phyloP scores from a whole-genome alignment of 2,113 vertebrate species.

The Xiphias gladius region DNA sequence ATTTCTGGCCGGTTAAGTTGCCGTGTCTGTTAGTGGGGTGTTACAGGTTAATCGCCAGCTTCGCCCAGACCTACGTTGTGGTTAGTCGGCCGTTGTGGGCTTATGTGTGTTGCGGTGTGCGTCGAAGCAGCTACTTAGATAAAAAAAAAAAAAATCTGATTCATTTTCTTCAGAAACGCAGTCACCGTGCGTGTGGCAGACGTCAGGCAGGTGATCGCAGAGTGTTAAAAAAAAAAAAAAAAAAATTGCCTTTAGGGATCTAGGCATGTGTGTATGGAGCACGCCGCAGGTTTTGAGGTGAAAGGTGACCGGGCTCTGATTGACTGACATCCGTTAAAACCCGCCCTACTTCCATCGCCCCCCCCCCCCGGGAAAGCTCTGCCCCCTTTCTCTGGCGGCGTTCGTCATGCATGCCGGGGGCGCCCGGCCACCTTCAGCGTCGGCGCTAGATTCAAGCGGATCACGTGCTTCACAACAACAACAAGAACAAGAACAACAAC shows the following conservation, averaged over 20 bases:
- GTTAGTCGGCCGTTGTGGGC: too few relatives aligned
- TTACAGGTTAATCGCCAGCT: neutral
- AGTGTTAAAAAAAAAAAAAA: too few relatives aligned
- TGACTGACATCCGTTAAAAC: constrained; percentile 41
- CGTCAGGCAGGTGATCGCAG: neutral
- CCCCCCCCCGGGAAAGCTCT: neutral
- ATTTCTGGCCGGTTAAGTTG: too few relatives aligned
- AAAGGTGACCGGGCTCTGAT: constrained; percentile 67
- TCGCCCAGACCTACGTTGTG: neutral
- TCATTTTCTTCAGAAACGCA: neutral
- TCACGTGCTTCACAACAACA: neutral
- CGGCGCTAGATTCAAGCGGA: neutral
- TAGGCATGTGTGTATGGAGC: neutral
- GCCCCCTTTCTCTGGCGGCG: neutral
- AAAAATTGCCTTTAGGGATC: neutral
- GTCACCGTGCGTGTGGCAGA: too few relatives aligned
- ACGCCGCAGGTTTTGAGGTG: constrained; percentile 57
- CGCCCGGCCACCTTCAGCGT: neutral
- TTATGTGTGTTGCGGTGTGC: neutral
- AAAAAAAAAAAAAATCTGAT: too few relatives aligned
- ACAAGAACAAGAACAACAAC: neutral
- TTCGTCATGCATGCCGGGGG: neutral
- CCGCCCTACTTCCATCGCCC: constrained; percentile 19
- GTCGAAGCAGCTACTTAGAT: too few relatives aligned
- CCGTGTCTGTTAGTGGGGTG: neutral